Evolutionary conservation across 2,113 vertebrate species (phyloP), one percentile per base, ranked within the genome.

Genomic region (Campylomormyrus numenius): DNA sequence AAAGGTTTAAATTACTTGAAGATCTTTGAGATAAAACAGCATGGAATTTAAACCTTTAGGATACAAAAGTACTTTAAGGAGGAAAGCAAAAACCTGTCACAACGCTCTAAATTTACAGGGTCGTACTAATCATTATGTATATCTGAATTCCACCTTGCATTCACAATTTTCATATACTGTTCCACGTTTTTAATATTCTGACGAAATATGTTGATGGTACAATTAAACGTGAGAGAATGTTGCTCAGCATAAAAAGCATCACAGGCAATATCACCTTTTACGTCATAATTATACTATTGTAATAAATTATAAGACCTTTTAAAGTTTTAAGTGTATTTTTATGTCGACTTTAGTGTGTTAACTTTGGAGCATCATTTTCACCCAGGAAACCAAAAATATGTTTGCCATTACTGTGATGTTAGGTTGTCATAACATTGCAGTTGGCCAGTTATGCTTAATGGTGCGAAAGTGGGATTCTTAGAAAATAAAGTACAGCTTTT

Each of bases 401-500:
- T 74, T 74, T 74, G 66, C 9, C 11, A 31, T 83, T 83, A 45
- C 15, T 21, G 35, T 42, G 42, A 39, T 24, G 6, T 19, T 83
- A 50, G 85, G 24, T 87, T 50, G 24, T 48, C 21, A 86, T 83
- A 83, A 49, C 45, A 19, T 49, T 86, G 46, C 45, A 49, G 85
- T 53, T 87, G 24, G 49, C 24, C 46, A 52, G 85, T 52, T 87
- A 87, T 35, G 24, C 24, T 50, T 52, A 49, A 87, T 31, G n/a
- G 5, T 87, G n/a, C 17, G 17, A 31, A 53, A 50, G 50, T 87
- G 85, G 46, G 31, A 87, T 87, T 87, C 35, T 35, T 17, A 49
- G 58, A 86, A 86, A 86, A 86, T 46, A 48, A 52, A 86, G 19
- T 87, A 31, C 50, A 35, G 85, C 85, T 13, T 56, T 87, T 87